phyloP scores from a whole-genome alignment of 1,140 invertebrate genomes.

The Drosophila leontia region DNA sequence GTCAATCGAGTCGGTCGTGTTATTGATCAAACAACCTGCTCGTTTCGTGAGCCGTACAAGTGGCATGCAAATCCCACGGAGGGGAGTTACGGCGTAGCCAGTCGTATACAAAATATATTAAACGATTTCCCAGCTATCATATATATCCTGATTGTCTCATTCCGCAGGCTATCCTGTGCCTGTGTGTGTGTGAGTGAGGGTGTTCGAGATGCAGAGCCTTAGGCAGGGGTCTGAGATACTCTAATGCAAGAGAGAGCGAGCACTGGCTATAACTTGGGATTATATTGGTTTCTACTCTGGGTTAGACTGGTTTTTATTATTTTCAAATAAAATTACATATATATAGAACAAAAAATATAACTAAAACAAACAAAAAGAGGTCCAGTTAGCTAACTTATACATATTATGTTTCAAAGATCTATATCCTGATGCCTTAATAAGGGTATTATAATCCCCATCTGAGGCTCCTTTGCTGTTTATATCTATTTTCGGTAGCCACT shows the following conservation, averaged over 20 bases:
- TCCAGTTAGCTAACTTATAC: no score
- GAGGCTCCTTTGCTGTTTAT: conserved; percentile 13
- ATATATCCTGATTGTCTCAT: conserved; percentile 44
- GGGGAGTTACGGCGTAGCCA: conserved; percentile 12
- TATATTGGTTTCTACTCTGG: neutral
- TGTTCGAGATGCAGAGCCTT: conserved; percentile 26
- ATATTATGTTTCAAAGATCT: neutral
- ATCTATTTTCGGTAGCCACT: conserved; percentile 68
- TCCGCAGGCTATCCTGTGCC: conserved; percentile 1
- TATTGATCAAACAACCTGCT: conserved; percentile 79
- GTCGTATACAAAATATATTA: conserved; percentile 59
- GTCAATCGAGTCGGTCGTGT: conserved; percentile 16
- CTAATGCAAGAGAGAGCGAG: neutral
- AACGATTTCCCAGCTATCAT: conserved; percentile 48
- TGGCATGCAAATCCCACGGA: conserved; percentile 51
- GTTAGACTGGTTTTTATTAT: no score
- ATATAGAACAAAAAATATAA: no score
- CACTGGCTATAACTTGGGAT: neutral
- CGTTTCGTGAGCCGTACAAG: conserved; percentile 57
- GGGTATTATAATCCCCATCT: conserved; percentile 10
- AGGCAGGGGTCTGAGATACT: conserved; percentile 12
- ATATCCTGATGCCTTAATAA: conserved; percentile 12
- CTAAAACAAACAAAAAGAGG: no score
- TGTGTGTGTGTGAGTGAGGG: conserved; percentile 3
- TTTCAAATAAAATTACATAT: no score